Evolutionary conservation across 2,797 vertebrate genomes (phyloP).

Genomic region (Myotis myotis): DNA sequence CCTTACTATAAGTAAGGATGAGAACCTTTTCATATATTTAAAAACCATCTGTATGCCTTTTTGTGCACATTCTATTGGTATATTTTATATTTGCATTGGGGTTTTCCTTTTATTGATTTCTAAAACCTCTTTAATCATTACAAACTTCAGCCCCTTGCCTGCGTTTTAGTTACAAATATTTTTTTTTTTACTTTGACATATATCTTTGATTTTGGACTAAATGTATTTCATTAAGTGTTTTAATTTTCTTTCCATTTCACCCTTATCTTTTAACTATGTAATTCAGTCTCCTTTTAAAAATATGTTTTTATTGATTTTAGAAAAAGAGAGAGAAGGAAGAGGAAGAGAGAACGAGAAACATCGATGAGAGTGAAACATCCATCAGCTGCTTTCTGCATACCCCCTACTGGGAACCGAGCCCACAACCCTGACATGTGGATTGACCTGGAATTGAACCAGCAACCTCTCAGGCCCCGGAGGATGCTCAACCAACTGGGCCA

Average conservation of each 20-base stretch:
- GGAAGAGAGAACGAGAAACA: not conserved
- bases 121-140: not conserved
- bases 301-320: not conserved
- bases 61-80: not conserved
- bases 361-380: not conserved
- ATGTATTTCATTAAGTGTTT: not conserved
- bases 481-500: not conserved
- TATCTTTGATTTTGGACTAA: not conserved
- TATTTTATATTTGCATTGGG: not conserved
- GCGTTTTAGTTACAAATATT: not conserved
- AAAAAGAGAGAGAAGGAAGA: not conserved
- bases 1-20: not conserved
- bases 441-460: not conserved
- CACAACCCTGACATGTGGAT: not conserved
- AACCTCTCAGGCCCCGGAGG: not conserved
- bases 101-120: not conserved
- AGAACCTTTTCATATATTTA: not conserved
- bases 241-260: not conserved
- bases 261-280: not conserved
- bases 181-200: not conserved
- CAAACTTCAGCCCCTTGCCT: not conserved
- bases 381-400: too few relatives aligned
- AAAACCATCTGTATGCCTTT: not conserved
- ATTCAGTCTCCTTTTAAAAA: not conserved
- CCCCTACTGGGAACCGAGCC: not conserved